Conservation (phyloP, 2,797 vertebrate genomes). For the Pseudochirops cupreus region DNA sequence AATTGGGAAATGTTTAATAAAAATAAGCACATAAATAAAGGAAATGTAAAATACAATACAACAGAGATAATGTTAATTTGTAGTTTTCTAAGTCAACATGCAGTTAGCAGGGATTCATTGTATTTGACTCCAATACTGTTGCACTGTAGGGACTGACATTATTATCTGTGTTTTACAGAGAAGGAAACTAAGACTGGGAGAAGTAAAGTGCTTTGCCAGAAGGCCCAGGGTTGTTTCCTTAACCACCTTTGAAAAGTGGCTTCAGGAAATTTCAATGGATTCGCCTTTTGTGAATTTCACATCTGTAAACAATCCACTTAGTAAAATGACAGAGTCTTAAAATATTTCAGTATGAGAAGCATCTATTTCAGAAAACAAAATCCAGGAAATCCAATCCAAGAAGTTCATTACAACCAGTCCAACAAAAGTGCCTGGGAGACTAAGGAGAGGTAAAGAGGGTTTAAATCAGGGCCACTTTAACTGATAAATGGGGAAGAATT, state of each 20-base stretch:
- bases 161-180: background rate
- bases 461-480: conserved; percentile 2
- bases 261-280: conserved; percentile 28
- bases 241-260: background rate
- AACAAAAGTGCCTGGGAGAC: background rate
- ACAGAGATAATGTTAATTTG: background rate
- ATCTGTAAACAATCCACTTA: background rate
- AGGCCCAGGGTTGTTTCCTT: background rate
- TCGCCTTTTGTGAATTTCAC: conserved; percentile 18
- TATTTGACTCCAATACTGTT: background rate
- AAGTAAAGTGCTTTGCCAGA: background rate
- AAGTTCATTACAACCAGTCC: background rate
- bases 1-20: background rate
- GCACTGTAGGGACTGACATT: background rate
- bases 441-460: background rate
- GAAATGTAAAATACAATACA: background rate
- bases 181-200: background rate
- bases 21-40: background rate
- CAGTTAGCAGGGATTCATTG: background rate
- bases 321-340: background rate
- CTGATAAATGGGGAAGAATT: background rate
- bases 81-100: background rate
- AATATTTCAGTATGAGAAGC: background rate
- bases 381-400: background rate
- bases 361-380: conserved; percentile 12